Percentiles rank a stretch among this genome's conserved stretches.
Evolutionary conservation across 2,113 vertebrate species (phyloP).

Genomic region (Chloroceryle aenea): DNA sequence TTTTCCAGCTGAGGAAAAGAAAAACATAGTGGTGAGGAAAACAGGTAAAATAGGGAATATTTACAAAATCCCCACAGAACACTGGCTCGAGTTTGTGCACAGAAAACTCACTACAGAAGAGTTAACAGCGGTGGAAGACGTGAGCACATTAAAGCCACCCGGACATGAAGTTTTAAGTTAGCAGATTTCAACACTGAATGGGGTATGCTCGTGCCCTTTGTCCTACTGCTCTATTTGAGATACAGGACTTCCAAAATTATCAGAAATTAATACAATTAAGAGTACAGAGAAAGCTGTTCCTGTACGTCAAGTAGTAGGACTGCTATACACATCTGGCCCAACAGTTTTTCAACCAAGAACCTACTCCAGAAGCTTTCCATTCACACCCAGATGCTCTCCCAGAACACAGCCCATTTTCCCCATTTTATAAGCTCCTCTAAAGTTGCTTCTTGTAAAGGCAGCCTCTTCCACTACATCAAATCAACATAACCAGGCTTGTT

Average conservation of each 20-base stretch:
- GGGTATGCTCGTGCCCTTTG: neutral
- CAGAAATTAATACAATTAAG: neutral
- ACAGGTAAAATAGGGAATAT: accelerated
- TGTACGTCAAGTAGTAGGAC: neutral
- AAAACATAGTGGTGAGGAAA: neutral
- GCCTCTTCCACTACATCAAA: neutral
- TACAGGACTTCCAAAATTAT: neutral
- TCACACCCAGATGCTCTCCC: neutral
- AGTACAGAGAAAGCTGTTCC: neutral
- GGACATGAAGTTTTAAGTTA: neutral
- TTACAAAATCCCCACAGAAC: neutral
- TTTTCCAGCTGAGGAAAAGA: slow-evolving; percentile 87
- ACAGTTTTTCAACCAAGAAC: neutral
- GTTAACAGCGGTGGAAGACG: neutral
- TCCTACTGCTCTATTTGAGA: neutral
- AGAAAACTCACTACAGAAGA: neutral
- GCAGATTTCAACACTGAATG: neutral
- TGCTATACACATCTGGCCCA: neutral
- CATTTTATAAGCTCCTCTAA: neutral
- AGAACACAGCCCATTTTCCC: neutral
- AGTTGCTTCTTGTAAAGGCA: neutral
- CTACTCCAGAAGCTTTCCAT: neutral
- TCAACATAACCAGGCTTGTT: neutral
- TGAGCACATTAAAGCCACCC: neutral
- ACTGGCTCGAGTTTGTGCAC: neutral